phyloP scores from a whole-genome alignment of 2,797 vertebrate genomes.

The Sebastes dallii region DNA sequence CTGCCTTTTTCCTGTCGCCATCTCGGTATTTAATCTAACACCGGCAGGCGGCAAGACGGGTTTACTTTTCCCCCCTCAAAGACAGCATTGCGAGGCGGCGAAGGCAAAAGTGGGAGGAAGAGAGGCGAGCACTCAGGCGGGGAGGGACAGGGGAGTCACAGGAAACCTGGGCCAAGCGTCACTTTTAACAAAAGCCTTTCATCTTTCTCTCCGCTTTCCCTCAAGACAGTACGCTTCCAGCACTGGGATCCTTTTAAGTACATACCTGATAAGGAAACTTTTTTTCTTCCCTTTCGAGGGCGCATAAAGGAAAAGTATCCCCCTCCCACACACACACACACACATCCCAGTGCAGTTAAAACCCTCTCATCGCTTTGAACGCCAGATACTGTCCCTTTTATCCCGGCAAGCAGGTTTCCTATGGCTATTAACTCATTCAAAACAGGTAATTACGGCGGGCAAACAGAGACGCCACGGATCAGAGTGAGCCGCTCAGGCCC shows the following conservation, averaged over 20 bases:
- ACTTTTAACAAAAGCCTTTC: conserved; percentile 96
- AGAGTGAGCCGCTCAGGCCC: conserved; percentile 54
- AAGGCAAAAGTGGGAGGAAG: conserved; percentile 72
- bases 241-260: conserved; percentile 92
- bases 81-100: conserved; percentile 68
- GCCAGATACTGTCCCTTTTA: conserved; percentile 74
- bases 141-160: conserved; percentile 78
- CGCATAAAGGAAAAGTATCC: conserved; percentile 86
- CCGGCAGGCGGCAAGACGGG: conserved; percentile 93
- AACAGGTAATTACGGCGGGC: conserved; percentile 79
- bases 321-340: conserved; percentile 74
- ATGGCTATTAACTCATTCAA: conserved; percentile 78
- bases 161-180: conserved; percentile 93
- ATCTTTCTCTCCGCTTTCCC: conserved; percentile 85
- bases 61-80: conserved; percentile 90
- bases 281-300: conserved; percentile 69
- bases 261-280: conserved; percentile 92
- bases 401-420: conserved; percentile 71
- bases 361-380: conserved; percentile 79
- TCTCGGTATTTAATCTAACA: conserved; percentile 99
- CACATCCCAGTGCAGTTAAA: conserved; percentile 60
- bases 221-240: conserved; percentile 87
- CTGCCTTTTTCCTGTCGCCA: conserved; percentile 99
- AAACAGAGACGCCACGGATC: conserved; percentile 62
- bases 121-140: conserved; percentile 66